Evolutionary conservation across 2,797 vertebrate genomes (phyloP).

Genomic region (Lepus townsendii): DNA sequence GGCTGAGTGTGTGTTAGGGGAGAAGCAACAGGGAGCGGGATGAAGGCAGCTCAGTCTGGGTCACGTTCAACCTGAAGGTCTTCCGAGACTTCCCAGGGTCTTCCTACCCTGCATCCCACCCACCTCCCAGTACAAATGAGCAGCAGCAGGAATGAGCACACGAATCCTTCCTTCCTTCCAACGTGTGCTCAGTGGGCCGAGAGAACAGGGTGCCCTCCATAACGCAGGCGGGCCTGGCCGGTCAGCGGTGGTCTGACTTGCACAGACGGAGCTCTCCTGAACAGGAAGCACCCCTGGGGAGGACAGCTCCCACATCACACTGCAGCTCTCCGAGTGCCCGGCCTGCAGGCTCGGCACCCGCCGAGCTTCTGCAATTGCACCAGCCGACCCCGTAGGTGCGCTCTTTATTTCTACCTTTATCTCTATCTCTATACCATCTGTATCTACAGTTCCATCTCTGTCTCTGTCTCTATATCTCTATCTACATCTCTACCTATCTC

Average conservation of each 20-base stretch:
- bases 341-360: background rate
- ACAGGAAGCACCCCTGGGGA: background rate
- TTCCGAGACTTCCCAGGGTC: background rate
- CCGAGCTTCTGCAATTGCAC: background rate
- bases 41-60: background rate
- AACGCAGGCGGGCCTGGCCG: no score
- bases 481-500: no score
- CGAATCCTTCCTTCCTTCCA: background rate
- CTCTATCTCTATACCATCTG: no score
- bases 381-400: no score
- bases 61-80: background rate
- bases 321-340: background rate
- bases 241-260: no score
- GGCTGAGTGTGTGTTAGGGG: background rate
- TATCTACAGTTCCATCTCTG: no score
- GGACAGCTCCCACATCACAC: background rate
- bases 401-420: no score
- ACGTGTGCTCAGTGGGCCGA: no score
- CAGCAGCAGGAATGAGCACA: background rate
- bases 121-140: background rate
- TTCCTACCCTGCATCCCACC: background rate
- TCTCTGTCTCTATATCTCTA: no score
- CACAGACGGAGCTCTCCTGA: background rate
- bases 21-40: background rate
- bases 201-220: background rate